Conservation (phyloP, 2,113 vertebrate genomes). For the Periophthalmus modestus region DNA sequence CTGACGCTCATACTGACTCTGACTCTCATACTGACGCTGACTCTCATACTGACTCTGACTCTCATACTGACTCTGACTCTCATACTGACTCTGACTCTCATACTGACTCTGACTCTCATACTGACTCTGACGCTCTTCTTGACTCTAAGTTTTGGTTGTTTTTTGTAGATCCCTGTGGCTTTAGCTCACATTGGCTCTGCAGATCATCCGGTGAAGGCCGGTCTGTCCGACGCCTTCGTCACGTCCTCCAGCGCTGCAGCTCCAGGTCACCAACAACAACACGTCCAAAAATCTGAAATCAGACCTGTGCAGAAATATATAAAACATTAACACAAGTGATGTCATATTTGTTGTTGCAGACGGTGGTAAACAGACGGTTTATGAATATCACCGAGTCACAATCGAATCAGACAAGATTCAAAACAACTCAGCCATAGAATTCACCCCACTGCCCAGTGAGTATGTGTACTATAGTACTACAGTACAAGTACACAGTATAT, state of each 20-base stretch:
- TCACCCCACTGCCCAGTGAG: constrained; percentile 91
- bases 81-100: too few relatives aligned
- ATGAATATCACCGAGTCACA: constrained; percentile 91
- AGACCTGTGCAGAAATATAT: too few relatives aligned
- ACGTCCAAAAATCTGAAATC: too few relatives aligned
- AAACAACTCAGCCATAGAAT: constrained; percentile 85
- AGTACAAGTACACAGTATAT: too few relatives aligned
- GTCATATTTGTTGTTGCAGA: constrained; percentile 69
- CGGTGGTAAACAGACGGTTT: constrained; percentile 79
- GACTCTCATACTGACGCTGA: too few relatives aligned
- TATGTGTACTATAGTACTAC: constrained; percentile 4
- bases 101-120: too few relatives aligned
- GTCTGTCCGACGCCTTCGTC: constrained; percentile 93
- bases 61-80: too few relatives aligned
- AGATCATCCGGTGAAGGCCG: constrained; percentile 89
- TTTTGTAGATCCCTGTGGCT: constrained; percentile 85
- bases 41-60: too few relatives aligned
- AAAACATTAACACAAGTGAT: too few relatives aligned
- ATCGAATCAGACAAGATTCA: constrained; percentile 82
- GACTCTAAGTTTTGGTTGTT: background rate
- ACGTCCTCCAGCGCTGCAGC: constrained; percentile 72
- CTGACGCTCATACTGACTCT: too few relatives aligned
- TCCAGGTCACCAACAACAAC: constrained; percentile 71
- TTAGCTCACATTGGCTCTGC: constrained; percentile 81
- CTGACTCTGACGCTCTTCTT: too few relatives aligned